Conservation (phyloP, 2,888 invertebrate genomes). For the Spilosoma lubricipeda region DNA sequence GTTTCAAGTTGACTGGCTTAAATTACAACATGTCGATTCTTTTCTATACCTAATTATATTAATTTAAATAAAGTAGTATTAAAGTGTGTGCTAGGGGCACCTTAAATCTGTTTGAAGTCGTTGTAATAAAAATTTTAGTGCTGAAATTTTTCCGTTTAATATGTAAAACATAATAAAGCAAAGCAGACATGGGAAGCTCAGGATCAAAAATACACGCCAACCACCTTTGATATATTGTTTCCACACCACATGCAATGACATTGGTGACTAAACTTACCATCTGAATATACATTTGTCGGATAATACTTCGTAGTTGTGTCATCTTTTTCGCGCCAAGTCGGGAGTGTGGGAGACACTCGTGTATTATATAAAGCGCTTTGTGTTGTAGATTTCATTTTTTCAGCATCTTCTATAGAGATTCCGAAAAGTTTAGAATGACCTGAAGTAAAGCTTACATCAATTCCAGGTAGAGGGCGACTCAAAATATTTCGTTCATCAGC, state of each 20-base stretch:
- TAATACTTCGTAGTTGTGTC: conserved; percentile 80
- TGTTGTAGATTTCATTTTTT: conserved; percentile 82
- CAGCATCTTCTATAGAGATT: conserved; percentile 87
- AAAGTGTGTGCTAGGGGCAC: no score
- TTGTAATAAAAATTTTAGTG: no score
- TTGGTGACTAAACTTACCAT: conserved; percentile 70
- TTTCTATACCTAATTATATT: no score
- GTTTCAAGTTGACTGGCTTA: no score
- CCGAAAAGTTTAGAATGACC: conserved; percentile 88
- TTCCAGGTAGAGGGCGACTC: conserved; percentile 48
- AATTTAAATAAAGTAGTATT: no score
- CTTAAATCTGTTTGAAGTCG: no score
- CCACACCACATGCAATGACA: conserved; percentile 53
- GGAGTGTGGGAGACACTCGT: conserved; percentile 88
- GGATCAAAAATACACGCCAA: background rate
- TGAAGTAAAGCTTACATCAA: conserved; percentile 82
- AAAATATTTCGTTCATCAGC: conserved; percentile 64
- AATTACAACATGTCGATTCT: no score
- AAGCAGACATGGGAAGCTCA: conserved; percentile 1
- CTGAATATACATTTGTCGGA: conserved; percentile 71
- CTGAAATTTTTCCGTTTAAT: background rate
- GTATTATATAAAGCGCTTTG: conserved; percentile 82
- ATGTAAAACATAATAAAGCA: conserved; percentile 7
- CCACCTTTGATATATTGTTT: conserved; percentile 5
- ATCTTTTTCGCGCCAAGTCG: conserved; percentile 79